phyloP scores from a whole-genome alignment of 2,888 invertebrate genomes.

The Hypomecis atomaria region DNA sequence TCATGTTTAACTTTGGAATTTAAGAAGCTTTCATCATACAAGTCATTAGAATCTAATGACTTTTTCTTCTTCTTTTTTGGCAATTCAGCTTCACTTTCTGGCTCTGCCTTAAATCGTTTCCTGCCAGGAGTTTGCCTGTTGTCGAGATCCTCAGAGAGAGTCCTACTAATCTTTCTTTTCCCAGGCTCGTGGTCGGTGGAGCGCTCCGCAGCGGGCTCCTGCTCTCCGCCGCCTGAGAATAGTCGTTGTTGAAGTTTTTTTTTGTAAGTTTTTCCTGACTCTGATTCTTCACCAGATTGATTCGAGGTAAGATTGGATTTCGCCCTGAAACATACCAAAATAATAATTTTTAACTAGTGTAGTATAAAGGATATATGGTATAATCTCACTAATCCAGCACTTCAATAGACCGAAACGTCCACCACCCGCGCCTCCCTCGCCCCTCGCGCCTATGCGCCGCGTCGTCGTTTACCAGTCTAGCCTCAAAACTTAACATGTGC shows the following conservation, averaged over 20 bases:
- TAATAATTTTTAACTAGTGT: background rate
- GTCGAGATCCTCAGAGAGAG: conserved; percentile 33
- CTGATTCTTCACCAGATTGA: conserved; percentile 35
- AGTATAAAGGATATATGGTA: too few species aligned
- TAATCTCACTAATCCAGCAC: too few species aligned
- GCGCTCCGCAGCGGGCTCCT: background rate
- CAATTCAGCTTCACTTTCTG: conserved; percentile 58
- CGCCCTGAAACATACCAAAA: conserved; percentile 30
- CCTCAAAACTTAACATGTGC: too few species aligned
- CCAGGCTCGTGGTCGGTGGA: background rate
- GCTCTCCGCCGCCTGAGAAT: conserved; percentile 15
- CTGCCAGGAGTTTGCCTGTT: conserved; percentile 34
- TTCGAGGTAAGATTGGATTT: conserved; percentile 14
- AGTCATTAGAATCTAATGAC: conserved; percentile 4
- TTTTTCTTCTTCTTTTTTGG: conserved; percentile 46
- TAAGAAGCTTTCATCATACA: conserved; percentile 54
- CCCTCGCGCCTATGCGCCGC: too few species aligned
- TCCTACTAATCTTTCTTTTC: conserved; percentile 37
- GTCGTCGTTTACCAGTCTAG: too few species aligned
- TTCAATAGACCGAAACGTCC: too few species aligned
- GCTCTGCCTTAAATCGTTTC: conserved; percentile 56
- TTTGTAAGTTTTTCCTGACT: conserved; percentile 36
- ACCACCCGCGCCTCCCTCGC: too few species aligned
- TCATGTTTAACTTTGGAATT: conserved; percentile 61
- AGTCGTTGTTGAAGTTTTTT: conserved; percentile 34